Evolutionary conservation across 2,888 invertebrate genomes (phyloP).

Genomic region (Drosophila prolongata): DNA sequence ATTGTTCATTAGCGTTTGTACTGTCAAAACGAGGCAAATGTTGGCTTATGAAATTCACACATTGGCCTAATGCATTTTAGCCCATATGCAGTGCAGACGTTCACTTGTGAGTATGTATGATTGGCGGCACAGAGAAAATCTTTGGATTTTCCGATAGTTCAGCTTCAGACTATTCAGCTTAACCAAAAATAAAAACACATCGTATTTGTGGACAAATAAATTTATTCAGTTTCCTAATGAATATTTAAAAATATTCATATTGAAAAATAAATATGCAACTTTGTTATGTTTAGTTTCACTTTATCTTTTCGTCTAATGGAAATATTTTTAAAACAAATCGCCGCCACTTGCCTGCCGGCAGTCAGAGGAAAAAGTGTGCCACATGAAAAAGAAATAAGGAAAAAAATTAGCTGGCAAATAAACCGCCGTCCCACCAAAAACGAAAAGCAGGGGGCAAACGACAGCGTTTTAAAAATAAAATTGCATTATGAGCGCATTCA

Average conservation of each 20-base stretch:
- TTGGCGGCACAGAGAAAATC: neutral
- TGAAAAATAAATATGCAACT: neutral
- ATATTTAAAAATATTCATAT: neutral
- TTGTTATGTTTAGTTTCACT: neutral
- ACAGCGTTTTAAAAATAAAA: constrained; percentile 76
- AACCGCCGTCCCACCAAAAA: constrained; percentile 4
- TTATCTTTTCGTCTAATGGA: constrained; percentile 44
- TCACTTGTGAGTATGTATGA: neutral
- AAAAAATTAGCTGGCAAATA: constrained; percentile 3
- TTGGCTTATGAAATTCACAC: constrained; percentile 50
- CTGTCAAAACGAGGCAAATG: constrained; percentile 36
- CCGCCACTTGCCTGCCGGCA: constrained; percentile 65
- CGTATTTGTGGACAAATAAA: too few species aligned
- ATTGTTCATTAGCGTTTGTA: constrained; percentile 28
- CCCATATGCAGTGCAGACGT: constrained; percentile 6
- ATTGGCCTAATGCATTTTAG: constrained; percentile 23
- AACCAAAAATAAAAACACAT: too few species aligned
- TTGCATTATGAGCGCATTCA: constrained; percentile 75
- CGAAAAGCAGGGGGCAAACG: constrained; percentile 42
- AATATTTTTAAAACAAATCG: constrained; percentile 73
- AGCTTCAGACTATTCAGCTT: neutral
- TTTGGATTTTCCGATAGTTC: neutral
- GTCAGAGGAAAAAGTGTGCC: constrained; percentile 64
- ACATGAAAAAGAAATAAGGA: constrained; percentile 36
- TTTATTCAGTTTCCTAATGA: neutral